Evolutionary conservation across 2,888 invertebrate genomes (phyloP).

Genomic region (Harpalus rufipes): DNA sequence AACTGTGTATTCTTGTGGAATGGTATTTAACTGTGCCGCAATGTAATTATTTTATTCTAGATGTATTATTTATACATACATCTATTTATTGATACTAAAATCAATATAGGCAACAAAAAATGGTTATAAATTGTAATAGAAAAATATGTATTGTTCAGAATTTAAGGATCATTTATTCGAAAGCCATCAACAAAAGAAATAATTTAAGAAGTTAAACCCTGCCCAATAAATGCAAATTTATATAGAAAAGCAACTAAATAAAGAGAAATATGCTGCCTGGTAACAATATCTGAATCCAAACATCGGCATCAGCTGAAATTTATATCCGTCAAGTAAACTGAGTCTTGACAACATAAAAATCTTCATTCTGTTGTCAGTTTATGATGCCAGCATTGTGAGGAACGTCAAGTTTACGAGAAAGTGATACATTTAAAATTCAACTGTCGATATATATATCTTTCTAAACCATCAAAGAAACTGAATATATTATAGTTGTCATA

Average conservation of each 20-base stretch:
- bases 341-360: conserved; percentile 3
- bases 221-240: not conserved
- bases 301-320: not conserved
- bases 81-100: too few relatives aligned
- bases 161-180: not conserved
- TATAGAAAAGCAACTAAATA: not conserved
- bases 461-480: not conserved
- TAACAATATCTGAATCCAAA: not conserved
- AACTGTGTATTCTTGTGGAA: too few relatives aligned
- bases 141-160: too few relatives aligned
- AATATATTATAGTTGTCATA: not conserved
- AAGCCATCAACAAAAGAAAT: not conserved
- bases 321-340: not conserved
- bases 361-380: not conserved
- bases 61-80: too few relatives aligned
- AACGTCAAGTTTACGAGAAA: not conserved
- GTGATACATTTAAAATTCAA: not conserved
- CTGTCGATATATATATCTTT: not conserved
- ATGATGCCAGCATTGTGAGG: not conserved
- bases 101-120: too few relatives aligned
- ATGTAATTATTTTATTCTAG: too few relatives aligned
- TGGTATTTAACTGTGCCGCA: too few relatives aligned
- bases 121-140: too few relatives aligned
- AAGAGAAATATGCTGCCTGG: not conserved
- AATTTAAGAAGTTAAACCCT: not conserved